Percentiles rank a stretch among this genome's conserved stretches.
Evolutionary conservation across 2,888 invertebrate species (phyloP).

Genomic region (Liodrosophila aerea): DNA sequence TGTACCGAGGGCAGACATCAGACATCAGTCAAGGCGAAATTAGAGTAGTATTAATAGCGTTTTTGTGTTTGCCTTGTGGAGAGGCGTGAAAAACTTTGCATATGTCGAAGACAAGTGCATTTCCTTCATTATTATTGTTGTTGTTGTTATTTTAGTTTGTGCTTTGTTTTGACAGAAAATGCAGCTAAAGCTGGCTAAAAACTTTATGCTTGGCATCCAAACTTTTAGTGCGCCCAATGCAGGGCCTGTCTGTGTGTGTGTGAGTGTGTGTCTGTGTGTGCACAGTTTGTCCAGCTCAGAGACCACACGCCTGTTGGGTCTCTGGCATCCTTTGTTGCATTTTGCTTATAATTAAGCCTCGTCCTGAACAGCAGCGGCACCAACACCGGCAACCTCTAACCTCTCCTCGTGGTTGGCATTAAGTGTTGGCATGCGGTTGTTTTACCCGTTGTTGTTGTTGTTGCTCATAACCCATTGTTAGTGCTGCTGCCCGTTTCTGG

Average conservation of each 20-base stretch:
- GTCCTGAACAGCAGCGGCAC: constrained; percentile 39
- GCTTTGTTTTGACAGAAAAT: constrained; percentile 54
- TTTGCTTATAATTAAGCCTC: constrained; percentile 71
- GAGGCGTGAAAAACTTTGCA: constrained; percentile 23
- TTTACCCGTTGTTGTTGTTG: constrained; percentile 18
- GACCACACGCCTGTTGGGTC: constrained; percentile 31
- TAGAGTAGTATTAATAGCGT: constrained; percentile 51
- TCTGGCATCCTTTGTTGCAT: constrained; percentile 48
- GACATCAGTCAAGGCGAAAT: constrained; percentile 2
- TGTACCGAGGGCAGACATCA: constrained; percentile 15
- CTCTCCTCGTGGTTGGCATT: constrained; percentile 54
- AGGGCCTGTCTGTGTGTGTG: constrained; percentile 13
- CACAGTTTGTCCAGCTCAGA: constrained; percentile 27
- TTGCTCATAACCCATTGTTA: constrained; percentile 10
- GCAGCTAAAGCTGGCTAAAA: constrained; percentile 56
- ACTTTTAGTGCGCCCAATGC: constrained; percentile 51
- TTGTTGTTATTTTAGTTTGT: constrained; percentile 22
- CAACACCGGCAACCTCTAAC: not conserved
- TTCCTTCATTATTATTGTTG: constrained; percentile 28
- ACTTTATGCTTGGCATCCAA: constrained; percentile 53
- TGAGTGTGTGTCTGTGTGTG: constrained; percentile 13
- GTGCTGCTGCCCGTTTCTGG: constrained; percentile 7
- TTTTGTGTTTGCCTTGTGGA: constrained; percentile 59
- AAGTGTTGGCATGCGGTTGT: constrained; percentile 70
- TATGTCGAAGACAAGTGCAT: constrained; percentile 31